Percentiles rank a stretch among this genome's conserved stretches.
These are phyloP conservation scores for Cyanoliseus patagonus DNA, from an alignment of 2,113 vertebrate species.

Conservation along the genomic window DNA sequence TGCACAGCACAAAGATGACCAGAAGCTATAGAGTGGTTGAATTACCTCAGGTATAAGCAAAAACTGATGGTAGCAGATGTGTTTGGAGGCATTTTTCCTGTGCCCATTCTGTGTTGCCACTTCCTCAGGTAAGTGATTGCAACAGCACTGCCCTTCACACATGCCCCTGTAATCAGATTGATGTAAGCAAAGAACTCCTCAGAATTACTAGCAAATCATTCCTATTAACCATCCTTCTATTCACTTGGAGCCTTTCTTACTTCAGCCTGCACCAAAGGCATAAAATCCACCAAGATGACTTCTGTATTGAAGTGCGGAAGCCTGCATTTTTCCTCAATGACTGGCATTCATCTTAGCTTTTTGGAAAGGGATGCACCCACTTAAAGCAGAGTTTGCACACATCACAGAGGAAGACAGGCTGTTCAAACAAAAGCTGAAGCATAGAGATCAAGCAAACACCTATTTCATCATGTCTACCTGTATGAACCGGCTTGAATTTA, in stretches of 20 bases:
- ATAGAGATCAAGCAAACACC: neutral
- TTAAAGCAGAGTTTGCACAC: neutral
- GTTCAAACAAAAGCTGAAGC: neutral
- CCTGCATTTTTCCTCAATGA: neutral
- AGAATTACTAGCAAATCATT: neutral
- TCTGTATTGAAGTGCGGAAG: neutral
- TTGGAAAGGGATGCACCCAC: neutral
- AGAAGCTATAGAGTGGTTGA: neutral
- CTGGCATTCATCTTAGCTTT: neutral
- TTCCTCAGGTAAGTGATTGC: neutral
- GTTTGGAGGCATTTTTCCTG: neutral
- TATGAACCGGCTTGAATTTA: neutral
- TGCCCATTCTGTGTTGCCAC: neutral
- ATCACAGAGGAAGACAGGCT: neutral
- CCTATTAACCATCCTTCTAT: neutral
- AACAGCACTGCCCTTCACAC: neutral
- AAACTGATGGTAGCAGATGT: neutral
- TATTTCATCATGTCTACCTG: neutral
- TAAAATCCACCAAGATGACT: neutral
- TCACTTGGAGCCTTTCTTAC: neutral
- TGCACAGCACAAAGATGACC: neutral
- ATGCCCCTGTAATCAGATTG: neutral
- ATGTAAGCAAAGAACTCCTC: neutral
- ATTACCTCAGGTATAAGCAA: neutral
- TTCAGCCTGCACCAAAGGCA: neutral